Base-by-base conservation (phyloP, 2,888 invertebrate species). In the Crossocerus cetratus region DNA sequence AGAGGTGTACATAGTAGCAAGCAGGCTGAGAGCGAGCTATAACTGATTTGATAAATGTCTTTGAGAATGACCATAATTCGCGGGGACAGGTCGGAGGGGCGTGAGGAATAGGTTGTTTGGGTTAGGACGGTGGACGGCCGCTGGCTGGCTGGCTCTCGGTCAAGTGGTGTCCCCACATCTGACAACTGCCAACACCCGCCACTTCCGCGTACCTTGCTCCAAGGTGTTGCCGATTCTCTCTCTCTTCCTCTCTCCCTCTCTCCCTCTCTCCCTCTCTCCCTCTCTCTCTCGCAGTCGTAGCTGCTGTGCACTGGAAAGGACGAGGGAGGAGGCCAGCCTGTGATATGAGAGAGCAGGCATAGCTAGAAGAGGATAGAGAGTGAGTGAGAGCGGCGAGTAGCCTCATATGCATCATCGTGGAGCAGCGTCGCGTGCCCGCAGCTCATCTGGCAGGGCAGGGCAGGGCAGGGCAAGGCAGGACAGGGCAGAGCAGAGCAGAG, bases 361-460 rank as follows among this genome's bases (percentile, higher is more conserved):
- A n/a, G n/a, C n/a, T n/a, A n/a, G n/a, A n/a, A n/a, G n/a, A n/a
- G n/a, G n/a, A n/a, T n/a, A n/a, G n/a, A n/a, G n/a, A n/a, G n/a
- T n/a, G n/a, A n/a, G n/a, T n/a, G n/a, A n/a, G n/a, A n/a, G n/a
- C n/a, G n/a, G n/a, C n/a, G n/a, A n/a, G n/a, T n/a, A n/a, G n/a
- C n/a, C n/a, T 74, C 77, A 61, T 74, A 85, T 85, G 83, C 83
- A 77, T 79, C 75, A 70, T 62, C 58, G 53, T 70, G 74, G 78
- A 78, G 81, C 78, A 54, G 68, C 78, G 83, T 89, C 86, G 89
- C 89, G 89, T 90, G 89, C 82, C 86, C 82, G 72, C 77, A 84
- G 85, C 86, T 89, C 88, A 88, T 89, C 88, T 86, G 84, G 83
- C 79, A 80, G 72, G 59, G 77, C 77, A 82, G 3, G 3, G n/a